These are phyloP conservation scores for Macaria liturata DNA, from an alignment of 2,888 invertebrate species.

Conservation along the genomic window DNA sequence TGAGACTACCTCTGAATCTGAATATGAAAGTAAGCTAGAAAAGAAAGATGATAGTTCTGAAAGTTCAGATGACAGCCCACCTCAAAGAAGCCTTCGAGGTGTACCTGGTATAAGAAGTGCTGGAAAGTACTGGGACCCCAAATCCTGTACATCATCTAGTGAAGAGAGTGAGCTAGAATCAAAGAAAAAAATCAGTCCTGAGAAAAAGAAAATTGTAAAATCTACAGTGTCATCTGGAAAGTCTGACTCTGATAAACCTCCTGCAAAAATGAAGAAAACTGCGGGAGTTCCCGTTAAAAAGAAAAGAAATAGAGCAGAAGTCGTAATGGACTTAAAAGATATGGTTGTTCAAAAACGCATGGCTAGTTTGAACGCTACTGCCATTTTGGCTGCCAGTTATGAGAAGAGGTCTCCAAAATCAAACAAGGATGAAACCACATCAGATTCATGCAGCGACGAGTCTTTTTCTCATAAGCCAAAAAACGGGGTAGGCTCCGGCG, in stretches of 20 bases:
- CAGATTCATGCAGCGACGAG: conserved; percentile 81
- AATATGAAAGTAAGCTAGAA: conserved; percentile 70
- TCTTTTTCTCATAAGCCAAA: conserved; percentile 79
- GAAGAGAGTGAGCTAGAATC: conserved; percentile 79
- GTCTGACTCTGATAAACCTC: conserved; percentile 77
- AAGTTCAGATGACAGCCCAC: conserved; percentile 82
- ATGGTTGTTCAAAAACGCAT: conserved; percentile 95
- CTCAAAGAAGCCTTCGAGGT: conserved; percentile 85
- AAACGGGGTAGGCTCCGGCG: conserved; percentile 80
- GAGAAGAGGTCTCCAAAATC: conserved; percentile 87
- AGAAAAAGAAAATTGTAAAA: conserved; percentile 73
- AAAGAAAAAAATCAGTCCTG: conserved; percentile 60
- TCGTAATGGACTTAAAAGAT: conserved; percentile 91
- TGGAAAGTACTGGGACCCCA: conserved; percentile 93
- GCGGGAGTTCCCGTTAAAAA: conserved; percentile 75
- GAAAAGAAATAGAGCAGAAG: conserved; percentile 84
- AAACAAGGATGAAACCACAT: conserved; percentile 82
- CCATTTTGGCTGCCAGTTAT: conserved; percentile 94
- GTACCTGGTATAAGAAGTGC: conserved; percentile 90
- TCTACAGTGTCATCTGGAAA: conserved; percentile 58
- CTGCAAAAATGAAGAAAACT: conserved; percentile 73
- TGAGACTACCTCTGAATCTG: conserved; percentile 76
- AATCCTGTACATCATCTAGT: conserved; percentile 86
- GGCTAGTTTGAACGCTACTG: conserved; percentile 95
- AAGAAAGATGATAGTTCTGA: conserved; percentile 73